Base-by-base conservation (phyloP, 2,113 vertebrate genomes). In the Theristicus caerulescens region DNA sequence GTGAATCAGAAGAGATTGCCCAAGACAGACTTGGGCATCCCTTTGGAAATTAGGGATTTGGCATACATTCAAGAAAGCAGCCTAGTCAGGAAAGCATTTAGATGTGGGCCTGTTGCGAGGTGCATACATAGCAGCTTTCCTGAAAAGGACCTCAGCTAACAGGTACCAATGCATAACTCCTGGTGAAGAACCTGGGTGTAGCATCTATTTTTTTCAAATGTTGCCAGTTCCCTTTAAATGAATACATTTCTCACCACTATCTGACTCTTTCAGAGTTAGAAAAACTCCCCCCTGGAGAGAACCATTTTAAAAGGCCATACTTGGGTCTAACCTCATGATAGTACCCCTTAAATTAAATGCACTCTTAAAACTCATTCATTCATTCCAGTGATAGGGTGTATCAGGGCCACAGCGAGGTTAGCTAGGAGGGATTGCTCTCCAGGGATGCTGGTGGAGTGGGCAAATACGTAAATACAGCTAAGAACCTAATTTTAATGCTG, bases 361-460 rank as follows among this genome's bases (percentile, higher is more conserved):
- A n/a, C 51, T 95, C 92, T 94, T 80, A 94, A 94, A 96, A 88
- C 34, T 88, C 92, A 93, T 93, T 73, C 90, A 95, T 95, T 97
- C 85, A 77, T 94, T 90, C 40, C 46, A 52, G 52, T 44, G 46
- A 93, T 36, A 87, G 49, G 16, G 58, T 36, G 16, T 80, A 94
- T 29, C 46, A 95, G 74, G 96, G 96, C 92, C 96, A 96, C 36
- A 73, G 90, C 2, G 15, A 95, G 96, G 96, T 96, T 96, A 96
- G 70, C 17, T 66, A 95, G 90, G 93, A 97, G 31, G 29, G n/a
- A 97, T 97, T 94, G 93, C 96, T 95, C 96, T 93, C 96, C 46
- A 38, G 96, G 92, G 96, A 95, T 58, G 26, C 40, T 86, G 51
- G 46, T 46, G 66, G 58, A 93, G 62, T 73, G 66, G 62, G 31